A percentile compares a stretch with the other conserved stretches of the same genome.
Evolutionary conservation across 2,113 vertebrate species (phyloP).

Genomic region (Mola mola): DNA sequence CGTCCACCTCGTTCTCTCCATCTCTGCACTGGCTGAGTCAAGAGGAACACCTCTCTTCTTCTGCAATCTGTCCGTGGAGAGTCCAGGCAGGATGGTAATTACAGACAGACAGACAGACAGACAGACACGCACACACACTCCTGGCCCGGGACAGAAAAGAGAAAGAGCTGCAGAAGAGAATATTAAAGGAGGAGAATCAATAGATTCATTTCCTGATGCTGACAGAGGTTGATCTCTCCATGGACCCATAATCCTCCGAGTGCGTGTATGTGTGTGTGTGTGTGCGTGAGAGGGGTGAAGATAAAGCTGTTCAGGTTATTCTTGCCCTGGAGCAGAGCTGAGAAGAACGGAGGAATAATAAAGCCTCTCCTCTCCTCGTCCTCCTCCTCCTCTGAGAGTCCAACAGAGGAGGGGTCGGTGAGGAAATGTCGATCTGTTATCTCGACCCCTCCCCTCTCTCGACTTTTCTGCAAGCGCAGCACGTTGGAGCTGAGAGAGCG

Average conservation of each 20-base stretch:
- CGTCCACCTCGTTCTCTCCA: background rate
- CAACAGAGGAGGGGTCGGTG: background rate
- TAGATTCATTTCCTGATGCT: constrained; percentile 67
- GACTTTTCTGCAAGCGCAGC: constrained; percentile 26
- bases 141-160: constrained; percentile 11
- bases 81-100: constrained; percentile 26
- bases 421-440: constrained; percentile 22
- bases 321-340: constrained; percentile 29
- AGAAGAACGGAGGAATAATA: constrained; percentile 14
- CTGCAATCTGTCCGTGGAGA: constrained; percentile 43
- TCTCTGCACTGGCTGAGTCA: constrained; percentile 31
- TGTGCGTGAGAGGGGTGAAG: constrained; percentile 25
- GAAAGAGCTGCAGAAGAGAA: constrained; percentile 35
- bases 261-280: constrained; percentile 18
- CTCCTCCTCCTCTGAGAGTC: background rate
- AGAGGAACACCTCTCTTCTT: constrained; percentile 21
- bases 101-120: constrained; percentile 6
- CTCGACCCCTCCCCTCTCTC: background rate
- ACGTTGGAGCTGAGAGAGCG: constrained; percentile 3
- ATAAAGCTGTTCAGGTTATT: constrained; percentile 39
- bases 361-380: background rate
- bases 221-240: constrained; percentile 50
- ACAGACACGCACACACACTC: constrained; percentile 1
- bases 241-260: constrained; percentile 51
- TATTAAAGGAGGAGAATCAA: constrained; percentile 58